phyloP scores from a whole-genome alignment of 2,113 vertebrate species.

The Cynoglossus semilaevis region DNA sequence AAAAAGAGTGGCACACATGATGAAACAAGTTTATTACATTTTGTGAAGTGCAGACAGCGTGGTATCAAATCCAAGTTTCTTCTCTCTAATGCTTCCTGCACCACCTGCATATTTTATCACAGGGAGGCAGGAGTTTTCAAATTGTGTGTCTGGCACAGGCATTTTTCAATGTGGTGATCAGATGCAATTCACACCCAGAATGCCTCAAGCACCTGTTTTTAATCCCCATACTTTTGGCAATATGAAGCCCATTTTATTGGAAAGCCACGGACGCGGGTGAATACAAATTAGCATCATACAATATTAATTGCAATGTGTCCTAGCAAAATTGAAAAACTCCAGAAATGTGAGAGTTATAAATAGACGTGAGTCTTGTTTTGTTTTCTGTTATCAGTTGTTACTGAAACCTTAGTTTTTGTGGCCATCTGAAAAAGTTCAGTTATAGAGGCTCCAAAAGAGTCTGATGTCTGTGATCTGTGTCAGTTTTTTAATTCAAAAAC shows the following conservation, averaged over 20 bases:
- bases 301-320: slow-evolving; percentile 42
- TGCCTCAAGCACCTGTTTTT: slow-evolving; percentile 41
- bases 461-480: too few species aligned
- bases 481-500: too few species aligned
- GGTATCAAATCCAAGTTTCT: not conserved
- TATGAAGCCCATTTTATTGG: slow-evolving; percentile 35
- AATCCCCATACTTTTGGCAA: slow-evolving; percentile 42
- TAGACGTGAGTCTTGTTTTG: not conserved
- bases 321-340: slow-evolving; percentile 21
- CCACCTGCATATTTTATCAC: slow-evolving; percentile 32
- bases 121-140: slow-evolving; percentile 16
- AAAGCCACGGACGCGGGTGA: slow-evolving; percentile 17
- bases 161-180: slow-evolving; percentile 28
- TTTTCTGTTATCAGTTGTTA: not conserved
- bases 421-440: not conserved
- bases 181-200: slow-evolving; percentile 25
- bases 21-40: not conserved
- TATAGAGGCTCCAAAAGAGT: too few species aligned
- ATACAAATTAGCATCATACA: slow-evolving; percentile 48
- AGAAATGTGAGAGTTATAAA: slow-evolving; percentile 18
- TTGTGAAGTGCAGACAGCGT: not conserved
- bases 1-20: too few species aligned
- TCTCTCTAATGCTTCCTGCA: slow-evolving; percentile 1
- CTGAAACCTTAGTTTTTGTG: not conserved
- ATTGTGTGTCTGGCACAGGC: slow-evolving; percentile 18